Conservation (phyloP, 2,797 vertebrate species). For the Pampus argenteus region DNA sequence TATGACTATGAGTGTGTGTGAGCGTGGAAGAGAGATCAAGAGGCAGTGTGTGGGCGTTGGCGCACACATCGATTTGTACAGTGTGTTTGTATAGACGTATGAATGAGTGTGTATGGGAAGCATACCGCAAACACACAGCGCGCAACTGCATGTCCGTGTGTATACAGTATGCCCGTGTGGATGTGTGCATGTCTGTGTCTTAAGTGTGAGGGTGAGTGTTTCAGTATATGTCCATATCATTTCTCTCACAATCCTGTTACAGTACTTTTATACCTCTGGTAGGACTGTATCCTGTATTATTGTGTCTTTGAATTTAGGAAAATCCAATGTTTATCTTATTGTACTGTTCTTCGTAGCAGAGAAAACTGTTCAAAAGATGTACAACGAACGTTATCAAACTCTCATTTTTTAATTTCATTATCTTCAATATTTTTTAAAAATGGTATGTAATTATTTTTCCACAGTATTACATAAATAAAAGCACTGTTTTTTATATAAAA, state of each 20-base stretch:
- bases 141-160: conserved; percentile 58
- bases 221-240: conserved; percentile 82
- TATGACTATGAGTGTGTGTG: conserved; percentile 42
- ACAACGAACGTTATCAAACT: conserved; percentile 85
- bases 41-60: conserved; percentile 51
- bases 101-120: conserved; percentile 65
- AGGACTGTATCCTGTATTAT: conserved; percentile 90
- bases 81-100: conserved; percentile 78
- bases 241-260: conserved; percentile 86
- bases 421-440: conserved; percentile 89
- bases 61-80: conserved; percentile 79
- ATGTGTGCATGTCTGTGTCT: conserved; percentile 46
- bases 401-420: conserved; percentile 88
- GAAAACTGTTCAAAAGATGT: conserved; percentile 85
- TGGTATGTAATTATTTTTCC: conserved; percentile 92
- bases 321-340: conserved; percentile 87
- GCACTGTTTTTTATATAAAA: conserved; percentile 87
- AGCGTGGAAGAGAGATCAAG: conserved; percentile 42
- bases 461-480: conserved; percentile 91
- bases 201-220: conserved; percentile 63
- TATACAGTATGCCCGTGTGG: conserved; percentile 54
- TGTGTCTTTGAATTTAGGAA: conserved; percentile 88
- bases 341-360: conserved; percentile 90
- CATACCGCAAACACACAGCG: conserved; percentile 60
- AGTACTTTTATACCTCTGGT: conserved; percentile 90